Evolutionary conservation across 2,797 vertebrate species (phyloP).

Genomic region (Coranthus polyacanthus): DNA sequence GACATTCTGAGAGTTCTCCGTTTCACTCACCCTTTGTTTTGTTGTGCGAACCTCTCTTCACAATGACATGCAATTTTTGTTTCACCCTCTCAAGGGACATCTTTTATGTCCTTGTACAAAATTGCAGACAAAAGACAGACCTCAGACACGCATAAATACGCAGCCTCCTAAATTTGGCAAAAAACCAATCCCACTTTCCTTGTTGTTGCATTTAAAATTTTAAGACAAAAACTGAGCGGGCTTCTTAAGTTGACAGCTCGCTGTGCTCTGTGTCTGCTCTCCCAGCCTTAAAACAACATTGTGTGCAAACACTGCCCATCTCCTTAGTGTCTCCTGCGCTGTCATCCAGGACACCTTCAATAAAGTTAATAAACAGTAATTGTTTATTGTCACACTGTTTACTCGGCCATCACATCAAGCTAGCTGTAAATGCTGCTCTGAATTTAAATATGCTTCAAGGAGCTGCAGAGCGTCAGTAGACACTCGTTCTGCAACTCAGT

Average conservation of each 20-base stretch:
- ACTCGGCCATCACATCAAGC: conserved; percentile 38
- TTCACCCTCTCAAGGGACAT: conserved; percentile 20
- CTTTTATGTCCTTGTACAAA: conserved; percentile 33
- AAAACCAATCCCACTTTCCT: conserved; percentile 15
- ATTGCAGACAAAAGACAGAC: conserved; percentile 25
- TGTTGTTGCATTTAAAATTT: conserved; percentile 19
- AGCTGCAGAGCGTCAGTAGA: conserved; percentile 4
- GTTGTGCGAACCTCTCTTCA: conserved; percentile 17
- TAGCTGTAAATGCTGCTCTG: conserved; percentile 5
- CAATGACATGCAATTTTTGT: conserved; percentile 37
- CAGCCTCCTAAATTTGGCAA: not conserved
- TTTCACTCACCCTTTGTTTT: conserved; percentile 35
- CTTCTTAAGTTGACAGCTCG: conserved; percentile 22
- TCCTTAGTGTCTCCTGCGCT: conserved; percentile 32
- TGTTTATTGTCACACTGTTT: conserved; percentile 60
- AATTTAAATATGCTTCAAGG: conserved; percentile 50
- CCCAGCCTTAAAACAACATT: conserved; percentile 15
- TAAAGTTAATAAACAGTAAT: conserved; percentile 66
- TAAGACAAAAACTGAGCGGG: not conserved
- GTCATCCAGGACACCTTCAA: conserved; percentile 57
- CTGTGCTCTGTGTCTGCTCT: not conserved
- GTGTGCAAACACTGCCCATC: conserved; percentile 34
- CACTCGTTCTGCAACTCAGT: not conserved
- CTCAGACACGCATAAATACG: conserved; percentile 27
- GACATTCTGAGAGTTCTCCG: conserved; percentile 55